A percentile compares a stretch with the other conserved stretches of the same genome.
phyloP scores from a whole-genome alignment of 2,113 vertebrate species.

The Holacanthus passer region DNA sequence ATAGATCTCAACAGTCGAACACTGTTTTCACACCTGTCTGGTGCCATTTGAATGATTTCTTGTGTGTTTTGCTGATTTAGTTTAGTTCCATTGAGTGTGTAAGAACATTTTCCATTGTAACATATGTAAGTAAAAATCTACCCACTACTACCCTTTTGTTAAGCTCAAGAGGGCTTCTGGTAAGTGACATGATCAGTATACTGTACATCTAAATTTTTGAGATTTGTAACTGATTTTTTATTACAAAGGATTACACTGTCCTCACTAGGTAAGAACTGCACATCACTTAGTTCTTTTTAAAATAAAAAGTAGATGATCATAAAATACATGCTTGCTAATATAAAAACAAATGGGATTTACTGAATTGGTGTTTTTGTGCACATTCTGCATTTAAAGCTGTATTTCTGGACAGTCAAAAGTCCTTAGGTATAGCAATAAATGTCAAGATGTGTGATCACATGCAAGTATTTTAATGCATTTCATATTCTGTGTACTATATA shows the following conservation, averaged over 20 bases:
- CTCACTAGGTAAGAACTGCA: not conserved
- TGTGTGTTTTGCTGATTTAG: not conserved
- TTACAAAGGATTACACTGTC: not conserved
- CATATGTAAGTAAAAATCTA: not conserved
- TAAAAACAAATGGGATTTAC: not conserved
- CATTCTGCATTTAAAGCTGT: too few species aligned
- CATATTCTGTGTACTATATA: not conserved
- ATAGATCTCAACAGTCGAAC: not conserved
- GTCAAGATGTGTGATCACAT: conserved; percentile 1
- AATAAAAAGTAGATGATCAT: not conserved
- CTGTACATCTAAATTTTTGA: not conserved
- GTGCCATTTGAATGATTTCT: not conserved
- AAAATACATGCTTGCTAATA: not conserved
- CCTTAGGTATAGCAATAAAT: too few species aligned
- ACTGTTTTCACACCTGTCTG: not conserved
- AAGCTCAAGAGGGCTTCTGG: not conserved
- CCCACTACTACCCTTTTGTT: not conserved
- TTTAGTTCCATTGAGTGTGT: not conserved
- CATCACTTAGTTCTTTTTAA: too few species aligned
- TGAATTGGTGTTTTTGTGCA: not conserved
- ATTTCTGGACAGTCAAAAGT: too few species aligned
- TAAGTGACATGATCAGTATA: not conserved
- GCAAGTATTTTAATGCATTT: not conserved
- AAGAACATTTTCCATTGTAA: not conserved
- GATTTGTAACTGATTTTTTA: not conserved